Conservation (phyloP, 2,113 vertebrate genomes). For the Corydoras sp. region DNA sequence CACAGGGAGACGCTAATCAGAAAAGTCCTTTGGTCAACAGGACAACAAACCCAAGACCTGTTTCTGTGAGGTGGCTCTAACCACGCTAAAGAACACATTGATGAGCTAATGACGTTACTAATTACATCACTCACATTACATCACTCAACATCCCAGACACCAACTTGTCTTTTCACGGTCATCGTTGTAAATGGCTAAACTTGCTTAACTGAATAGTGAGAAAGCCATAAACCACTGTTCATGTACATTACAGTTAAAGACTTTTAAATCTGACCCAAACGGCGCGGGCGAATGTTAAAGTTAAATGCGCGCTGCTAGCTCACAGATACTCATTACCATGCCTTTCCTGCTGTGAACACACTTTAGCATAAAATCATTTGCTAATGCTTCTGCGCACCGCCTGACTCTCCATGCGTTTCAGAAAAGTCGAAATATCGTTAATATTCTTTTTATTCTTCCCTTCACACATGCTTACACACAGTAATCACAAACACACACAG, state of each 20-base stretch:
- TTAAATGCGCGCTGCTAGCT: not conserved
- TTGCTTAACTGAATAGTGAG: too few relatives aligned
- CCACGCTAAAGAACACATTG: too few relatives aligned
- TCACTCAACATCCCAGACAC: too few relatives aligned
- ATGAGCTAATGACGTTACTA: too few relatives aligned
- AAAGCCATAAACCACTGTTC: not conserved
- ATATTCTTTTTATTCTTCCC: slow-evolving; percentile 10
- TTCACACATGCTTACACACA: slow-evolving; percentile 22
- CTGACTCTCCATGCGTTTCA: not conserved
- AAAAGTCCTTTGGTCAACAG: too few relatives aligned
- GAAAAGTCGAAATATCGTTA: slow-evolving; percentile 32
- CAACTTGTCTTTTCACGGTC: too few relatives aligned
- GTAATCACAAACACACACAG: slow-evolving; percentile 6
- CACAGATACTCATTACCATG: slow-evolving; percentile 5
- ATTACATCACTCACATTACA: too few relatives aligned
- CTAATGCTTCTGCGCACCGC: slow-evolving; percentile 14
- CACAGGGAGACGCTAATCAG: too few relatives aligned
- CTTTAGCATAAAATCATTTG: slow-evolving; percentile 10
- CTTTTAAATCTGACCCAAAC: not conserved
- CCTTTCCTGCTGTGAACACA: not conserved
- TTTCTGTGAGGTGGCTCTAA: too few relatives aligned
- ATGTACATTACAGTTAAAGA: not conserved
- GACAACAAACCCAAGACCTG: too few relatives aligned
- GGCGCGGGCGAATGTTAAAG: not conserved
- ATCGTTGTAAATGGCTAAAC: too few relatives aligned